Percentiles rank a stretch among this genome's conserved stretches.
Evolutionary conservation across 2,113 vertebrate genomes (phyloP).

Genomic region (Nothobranchius furzeri): DNA sequence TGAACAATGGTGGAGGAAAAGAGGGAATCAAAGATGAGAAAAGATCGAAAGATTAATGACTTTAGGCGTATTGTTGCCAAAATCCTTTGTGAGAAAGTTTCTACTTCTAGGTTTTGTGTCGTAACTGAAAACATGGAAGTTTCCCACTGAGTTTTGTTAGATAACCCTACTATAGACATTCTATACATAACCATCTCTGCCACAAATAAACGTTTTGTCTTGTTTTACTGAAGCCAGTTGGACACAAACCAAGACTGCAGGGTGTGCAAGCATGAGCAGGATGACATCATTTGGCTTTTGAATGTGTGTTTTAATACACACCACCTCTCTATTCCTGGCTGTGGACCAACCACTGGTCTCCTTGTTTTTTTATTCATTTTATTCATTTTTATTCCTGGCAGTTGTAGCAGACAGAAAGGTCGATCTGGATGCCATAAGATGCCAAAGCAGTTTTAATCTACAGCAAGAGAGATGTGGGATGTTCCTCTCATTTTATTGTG

Average conservation of each 20-base stretch:
- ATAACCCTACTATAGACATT: not conserved
- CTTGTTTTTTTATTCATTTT: too few relatives aligned
- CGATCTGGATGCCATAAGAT: too few relatives aligned
- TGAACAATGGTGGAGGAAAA: conserved; percentile 42
- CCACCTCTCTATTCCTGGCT: conserved; percentile 37
- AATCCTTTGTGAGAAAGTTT: not conserved
- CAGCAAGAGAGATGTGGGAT: too few relatives aligned
- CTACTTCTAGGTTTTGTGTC: not conserved
- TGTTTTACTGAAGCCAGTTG: conserved; percentile 24
- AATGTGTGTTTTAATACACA: conserved; percentile 33
- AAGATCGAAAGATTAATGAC: conserved; percentile 6
- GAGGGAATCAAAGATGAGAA: conserved; percentile 11
- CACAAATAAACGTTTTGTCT: conserved; percentile 4
- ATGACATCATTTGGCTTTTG: conserved; percentile 55
- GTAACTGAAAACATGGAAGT: not conserved
- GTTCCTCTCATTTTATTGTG: too few relatives aligned
- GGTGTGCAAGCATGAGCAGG: conserved; percentile 28
- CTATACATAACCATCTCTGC: conserved; percentile 13
- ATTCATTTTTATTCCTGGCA: too few relatives aligned
- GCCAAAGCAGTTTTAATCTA: too few relatives aligned
- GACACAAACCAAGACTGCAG: conserved; percentile 26
- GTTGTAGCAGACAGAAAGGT: too few relatives aligned
- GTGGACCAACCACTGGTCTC: conserved; percentile 6
- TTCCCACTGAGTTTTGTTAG: not conserved
- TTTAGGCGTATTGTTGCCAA: not conserved